These are phyloP conservation scores for Mionectes macconnelli DNA, from an alignment of 2,113 vertebrate genomes.

Conservation along the genomic window DNA sequence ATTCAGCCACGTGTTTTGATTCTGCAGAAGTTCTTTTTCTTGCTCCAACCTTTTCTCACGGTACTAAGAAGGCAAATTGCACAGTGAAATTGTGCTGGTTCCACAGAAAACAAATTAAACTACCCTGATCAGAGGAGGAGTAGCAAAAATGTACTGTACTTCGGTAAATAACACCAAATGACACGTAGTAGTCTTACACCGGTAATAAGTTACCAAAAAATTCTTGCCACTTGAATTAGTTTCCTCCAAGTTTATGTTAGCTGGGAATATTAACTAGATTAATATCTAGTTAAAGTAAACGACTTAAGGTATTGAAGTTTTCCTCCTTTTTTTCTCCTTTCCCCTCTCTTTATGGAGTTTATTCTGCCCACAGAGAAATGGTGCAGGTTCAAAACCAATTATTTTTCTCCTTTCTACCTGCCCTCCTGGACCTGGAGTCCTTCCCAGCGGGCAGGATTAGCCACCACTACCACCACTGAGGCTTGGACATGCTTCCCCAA, in stretches of 20 bases:
- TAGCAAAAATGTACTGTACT: not conserved
- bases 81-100: not conserved
- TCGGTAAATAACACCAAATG: not conserved
- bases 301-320: not conserved
- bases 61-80: constrained; percentile 74
- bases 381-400: not conserved
- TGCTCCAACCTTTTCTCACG: constrained; percentile 94
- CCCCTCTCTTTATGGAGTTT: not conserved
- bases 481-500: not conserved
- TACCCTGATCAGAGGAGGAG: not conserved
- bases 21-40: constrained; percentile 89
- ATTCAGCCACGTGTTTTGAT: constrained; percentile 89
- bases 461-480: not conserved
- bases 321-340: not conserved
- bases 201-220: not conserved
- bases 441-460: not conserved
- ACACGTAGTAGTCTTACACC: not conserved
- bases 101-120: not conserved
- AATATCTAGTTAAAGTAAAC: not conserved
- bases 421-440: not conserved
- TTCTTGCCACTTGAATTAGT: not conserved
- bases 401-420: not conserved
- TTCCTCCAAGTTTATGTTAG: not conserved
- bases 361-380: not conserved
- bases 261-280: not conserved